Percentiles rank a stretch among this genome's conserved stretches.
These are phyloP conservation scores for Scaptomyza reducta DNA, from an alignment of 2,888 invertebrate genomes.

Conservation along the genomic window DNA sequence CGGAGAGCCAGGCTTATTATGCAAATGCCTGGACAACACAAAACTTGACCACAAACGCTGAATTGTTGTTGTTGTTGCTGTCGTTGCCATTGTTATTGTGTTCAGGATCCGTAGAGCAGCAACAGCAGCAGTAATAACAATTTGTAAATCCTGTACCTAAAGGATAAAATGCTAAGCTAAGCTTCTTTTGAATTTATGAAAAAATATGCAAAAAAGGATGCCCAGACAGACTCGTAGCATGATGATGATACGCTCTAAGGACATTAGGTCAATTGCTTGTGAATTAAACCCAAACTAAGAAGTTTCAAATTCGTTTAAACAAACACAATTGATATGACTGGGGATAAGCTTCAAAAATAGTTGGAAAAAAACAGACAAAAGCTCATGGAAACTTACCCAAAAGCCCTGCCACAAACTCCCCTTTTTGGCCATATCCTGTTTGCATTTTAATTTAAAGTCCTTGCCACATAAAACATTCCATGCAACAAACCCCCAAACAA, in stretches of 20 bases:
- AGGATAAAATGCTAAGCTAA: constrained; percentile 35
- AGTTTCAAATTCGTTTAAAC: background rate
- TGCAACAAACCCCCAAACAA: constrained; percentile 19
- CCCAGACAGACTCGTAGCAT: background rate
- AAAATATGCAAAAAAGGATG: constrained; percentile 5
- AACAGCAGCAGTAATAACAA: constrained; percentile 46
- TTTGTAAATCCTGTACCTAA: constrained; percentile 41
- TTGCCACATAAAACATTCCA: constrained; percentile 38
- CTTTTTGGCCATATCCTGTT: constrained; percentile 20
- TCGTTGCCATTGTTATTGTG: constrained; percentile 19
- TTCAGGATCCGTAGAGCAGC: constrained; percentile 10
- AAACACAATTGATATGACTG: background rate
- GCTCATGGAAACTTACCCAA: background rate
- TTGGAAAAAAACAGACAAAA: background rate
- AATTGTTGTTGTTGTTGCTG: constrained; percentile 16
- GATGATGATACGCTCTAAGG: background rate
- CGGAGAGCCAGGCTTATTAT: constrained; percentile 61
- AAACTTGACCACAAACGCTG: constrained; percentile 66
- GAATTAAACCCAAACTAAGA: background rate
- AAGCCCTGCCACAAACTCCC: constrained; percentile 35
- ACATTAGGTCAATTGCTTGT: constrained; percentile 24
- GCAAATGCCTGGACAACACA: constrained; percentile 64
- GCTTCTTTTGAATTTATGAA: constrained; percentile 32
- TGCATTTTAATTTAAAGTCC: constrained; percentile 46
- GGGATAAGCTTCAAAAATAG: no score